Conservation (phyloP, 2,113 vertebrate species). For the Gymnobelideus leadbeateri region DNA sequence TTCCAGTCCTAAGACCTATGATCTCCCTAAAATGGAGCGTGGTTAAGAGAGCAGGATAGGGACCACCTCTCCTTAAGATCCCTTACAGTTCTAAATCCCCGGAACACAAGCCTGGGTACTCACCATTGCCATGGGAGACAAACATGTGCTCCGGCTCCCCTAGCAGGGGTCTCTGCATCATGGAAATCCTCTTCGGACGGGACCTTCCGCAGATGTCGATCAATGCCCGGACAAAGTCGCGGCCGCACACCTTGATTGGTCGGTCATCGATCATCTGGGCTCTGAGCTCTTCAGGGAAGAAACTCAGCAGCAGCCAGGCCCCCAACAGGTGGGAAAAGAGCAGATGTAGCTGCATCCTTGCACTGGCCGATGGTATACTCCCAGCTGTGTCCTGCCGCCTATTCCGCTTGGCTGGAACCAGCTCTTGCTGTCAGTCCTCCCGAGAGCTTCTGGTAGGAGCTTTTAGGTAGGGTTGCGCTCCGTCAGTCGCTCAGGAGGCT, state of each 20-base stretch:
- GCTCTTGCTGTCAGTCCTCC: neutral
- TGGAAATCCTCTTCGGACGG: constrained; percentile 85
- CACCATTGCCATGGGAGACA: neutral
- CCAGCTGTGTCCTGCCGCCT: neutral
- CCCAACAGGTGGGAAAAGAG: constrained; percentile 75
- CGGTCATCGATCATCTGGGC: constrained; percentile 78
- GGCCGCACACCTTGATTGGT: constrained; percentile 90
- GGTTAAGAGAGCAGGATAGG: neutral
- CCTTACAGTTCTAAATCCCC: neutral
- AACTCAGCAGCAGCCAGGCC: constrained; percentile 70
- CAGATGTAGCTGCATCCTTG: constrained; percentile 70
- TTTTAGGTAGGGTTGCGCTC: neutral
- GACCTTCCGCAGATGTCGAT: constrained; percentile 93
- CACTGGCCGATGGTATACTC: neutral
- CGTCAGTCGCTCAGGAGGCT: too few relatives aligned
- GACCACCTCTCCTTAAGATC: neutral
- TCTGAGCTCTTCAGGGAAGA: constrained; percentile 64
- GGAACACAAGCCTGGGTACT: neutral
- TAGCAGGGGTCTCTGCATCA: too few relatives aligned
- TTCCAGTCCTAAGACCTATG: neutral
- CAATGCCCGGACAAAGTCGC: constrained; percentile 93
- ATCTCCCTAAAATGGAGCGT: neutral
- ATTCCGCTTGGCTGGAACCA: constrained; percentile 3
- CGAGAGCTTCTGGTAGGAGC: neutral
- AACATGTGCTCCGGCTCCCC: neutral